Conservation (phyloP, 2,113 vertebrate genomes). For the Pipa parva region DNA sequence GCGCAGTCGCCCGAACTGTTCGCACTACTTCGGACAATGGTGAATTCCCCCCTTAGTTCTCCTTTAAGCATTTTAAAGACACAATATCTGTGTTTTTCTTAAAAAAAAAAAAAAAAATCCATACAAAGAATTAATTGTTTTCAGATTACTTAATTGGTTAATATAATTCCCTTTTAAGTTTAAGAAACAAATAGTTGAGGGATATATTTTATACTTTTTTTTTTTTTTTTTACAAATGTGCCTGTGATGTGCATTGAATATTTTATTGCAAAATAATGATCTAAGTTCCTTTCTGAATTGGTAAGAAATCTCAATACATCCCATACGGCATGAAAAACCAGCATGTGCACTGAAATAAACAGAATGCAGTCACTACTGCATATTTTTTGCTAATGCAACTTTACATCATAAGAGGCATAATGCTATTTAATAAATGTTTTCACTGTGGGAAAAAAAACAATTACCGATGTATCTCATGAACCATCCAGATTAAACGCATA, state of each 20-base stretch:
- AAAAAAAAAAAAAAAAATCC: too few relatives aligned
- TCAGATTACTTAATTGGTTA: too few relatives aligned
- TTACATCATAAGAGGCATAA: slow-evolving; percentile 37
- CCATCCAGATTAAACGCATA: slow-evolving; percentile 36
- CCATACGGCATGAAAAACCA: slow-evolving; percentile 1
- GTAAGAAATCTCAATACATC: slow-evolving; percentile 8
- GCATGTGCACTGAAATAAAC: slow-evolving; percentile 8
- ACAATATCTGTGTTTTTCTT: too few relatives aligned
- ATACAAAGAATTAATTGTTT: too few relatives aligned
- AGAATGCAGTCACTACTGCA: neutral
- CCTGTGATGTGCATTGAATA: neutral
- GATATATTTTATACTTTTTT: too few relatives aligned
- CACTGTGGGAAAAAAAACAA: slow-evolving; percentile 33
- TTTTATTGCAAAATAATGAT: neutral
- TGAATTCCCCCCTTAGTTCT: too few relatives aligned
- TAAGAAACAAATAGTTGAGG: too few relatives aligned
- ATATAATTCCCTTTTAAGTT: too few relatives aligned
- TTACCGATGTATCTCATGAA: slow-evolving; percentile 38
- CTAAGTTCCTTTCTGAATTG: neutral
- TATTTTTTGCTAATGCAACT: slow-evolving; percentile 25
- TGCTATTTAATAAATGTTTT: slow-evolving; percentile 40
- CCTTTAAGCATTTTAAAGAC: too few relatives aligned
- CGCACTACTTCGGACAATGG: too few relatives aligned
- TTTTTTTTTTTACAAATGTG: too few relatives aligned
- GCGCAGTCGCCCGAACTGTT: too few relatives aligned